Percentiles rank a stretch among this genome's conserved stretches.
These are phyloP conservation scores for Busseola fusca DNA, from an alignment of 2,888 invertebrate species.

Conservation along the genomic window DNA sequence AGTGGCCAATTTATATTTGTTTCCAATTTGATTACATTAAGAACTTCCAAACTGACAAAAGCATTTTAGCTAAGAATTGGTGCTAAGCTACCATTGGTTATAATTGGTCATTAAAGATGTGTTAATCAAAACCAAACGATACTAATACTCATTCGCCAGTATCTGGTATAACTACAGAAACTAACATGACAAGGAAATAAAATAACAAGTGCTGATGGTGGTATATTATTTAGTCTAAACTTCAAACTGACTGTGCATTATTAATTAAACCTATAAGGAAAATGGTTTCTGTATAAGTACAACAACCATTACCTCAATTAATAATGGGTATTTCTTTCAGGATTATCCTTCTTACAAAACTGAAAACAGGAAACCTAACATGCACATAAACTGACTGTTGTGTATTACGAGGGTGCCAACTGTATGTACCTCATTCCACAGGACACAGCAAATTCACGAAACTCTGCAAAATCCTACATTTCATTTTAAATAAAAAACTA, in stretches of 20 bases:
- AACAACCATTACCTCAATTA: constrained; percentile 20
- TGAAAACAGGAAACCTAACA: constrained; percentile 27
- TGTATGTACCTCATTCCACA: background rate
- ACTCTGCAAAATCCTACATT: background rate
- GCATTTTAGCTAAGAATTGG: too few relatives aligned
- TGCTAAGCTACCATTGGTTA: too few relatives aligned
- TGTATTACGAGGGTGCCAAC: background rate
- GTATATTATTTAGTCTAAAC: constrained; percentile 17
- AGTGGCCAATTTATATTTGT: background rate
- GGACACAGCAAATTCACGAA: background rate
- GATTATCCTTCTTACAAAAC: constrained; percentile 16
- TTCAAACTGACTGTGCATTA: constrained; percentile 4
- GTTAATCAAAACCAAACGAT: background rate
- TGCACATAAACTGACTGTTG: background rate
- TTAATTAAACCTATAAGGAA: constrained; percentile 37
- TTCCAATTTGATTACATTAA: background rate
- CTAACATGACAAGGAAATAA: constrained; percentile 26
- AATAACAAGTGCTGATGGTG: constrained; percentile 14
- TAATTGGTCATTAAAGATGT: too few relatives aligned
- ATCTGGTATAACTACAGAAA: background rate
- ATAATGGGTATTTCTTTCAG: constrained; percentile 17
- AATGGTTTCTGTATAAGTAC: constrained; percentile 9
- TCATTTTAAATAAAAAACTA: background rate
- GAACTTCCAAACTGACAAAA: background rate
- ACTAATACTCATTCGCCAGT: background rate